Base-by-base conservation (phyloP, 2,888 invertebrate genomes). In the Conops quadrifasciatus region DNA sequence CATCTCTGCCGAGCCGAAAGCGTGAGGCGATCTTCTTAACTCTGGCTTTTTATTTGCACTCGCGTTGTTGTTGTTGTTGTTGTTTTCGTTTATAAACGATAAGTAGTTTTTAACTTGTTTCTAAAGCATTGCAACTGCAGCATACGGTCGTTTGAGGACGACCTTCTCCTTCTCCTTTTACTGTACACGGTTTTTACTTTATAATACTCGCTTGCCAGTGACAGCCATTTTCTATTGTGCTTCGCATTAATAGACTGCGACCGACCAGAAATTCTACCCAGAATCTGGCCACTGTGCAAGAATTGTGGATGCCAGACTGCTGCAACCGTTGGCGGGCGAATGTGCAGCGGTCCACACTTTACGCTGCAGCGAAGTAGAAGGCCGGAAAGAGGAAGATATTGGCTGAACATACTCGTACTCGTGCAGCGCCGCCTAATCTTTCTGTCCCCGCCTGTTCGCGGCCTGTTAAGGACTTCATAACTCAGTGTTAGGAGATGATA, bases 11-110 rank as follows among this genome's bases (percentile, higher is more conserved):
- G 16, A 15, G 51, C 3, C 51, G 51, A 21, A 51, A 3, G n/a
- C 16, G 5, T 51, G 21, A n/a, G 36, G 36, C 26, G 2, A 13
- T 24, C 1, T 26, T 24, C 7, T 78, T 77, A 77, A 75, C 75
- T 78, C 80, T 77, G 77, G 77, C 80, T 78, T 78, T 78, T 36
- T 80, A 78, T 78, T 80, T 80, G 76, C 80, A 77, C 78, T 75
- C 71, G 67, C 74, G n/a, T n/a, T n/a, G n/a, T n/a, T n/a, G n/a
- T n/a, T n/a, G n/a, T n/a, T n/a, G n/a, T n/a, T 73, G 78, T 80
- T 80, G 80, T 80, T 80, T 80, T 78, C 75, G 76, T 79, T 80
- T 77, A 71, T 73, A 78, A 78, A n/a, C n/a, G n/a, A n/a, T n/a
- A n/a, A n/a, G n/a, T n/a, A n/a, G n/a, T 78, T 80, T 80, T 79